Evolutionary conservation across 2,113 vertebrate genomes (phyloP).

Genomic region (Phyllopteryx taeniolatus): DNA sequence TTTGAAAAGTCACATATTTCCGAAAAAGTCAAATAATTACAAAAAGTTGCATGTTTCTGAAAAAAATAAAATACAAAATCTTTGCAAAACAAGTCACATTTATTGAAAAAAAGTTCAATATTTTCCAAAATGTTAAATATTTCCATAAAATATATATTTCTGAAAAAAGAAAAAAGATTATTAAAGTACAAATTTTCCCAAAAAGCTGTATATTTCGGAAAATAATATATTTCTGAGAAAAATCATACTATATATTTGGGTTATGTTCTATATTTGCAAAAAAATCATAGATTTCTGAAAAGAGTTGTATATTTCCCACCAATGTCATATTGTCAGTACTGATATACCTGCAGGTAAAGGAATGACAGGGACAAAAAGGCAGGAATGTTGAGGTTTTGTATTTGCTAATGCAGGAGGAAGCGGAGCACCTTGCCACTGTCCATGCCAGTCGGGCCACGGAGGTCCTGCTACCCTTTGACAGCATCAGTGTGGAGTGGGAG

Average conservation of each 20-base stretch:
- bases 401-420: slow-evolving; percentile 70
- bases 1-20: no score
- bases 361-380: background rate
- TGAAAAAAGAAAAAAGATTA: no score
- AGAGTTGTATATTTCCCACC: background rate
- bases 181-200: no score
- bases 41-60: no score
- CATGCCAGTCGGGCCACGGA: slow-evolving; percentile 79
- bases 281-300: background rate
- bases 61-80: no score
- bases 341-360: no score
- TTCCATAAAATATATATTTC: no score
- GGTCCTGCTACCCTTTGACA: slow-evolving; percentile 83
- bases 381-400: background rate
- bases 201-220: no score
- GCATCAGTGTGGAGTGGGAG: slow-evolving; percentile 88
- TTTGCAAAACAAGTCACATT: no score
- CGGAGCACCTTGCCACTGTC: slow-evolving; percentile 75
- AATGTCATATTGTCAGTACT: background rate
- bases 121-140: background rate
- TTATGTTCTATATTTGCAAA: background rate
- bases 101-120: no score
- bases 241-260: background rate
- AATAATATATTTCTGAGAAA: background rate
- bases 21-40: no score